Conservation (phyloP, 1,140 invertebrate species). For the Battus philenor region DNA sequence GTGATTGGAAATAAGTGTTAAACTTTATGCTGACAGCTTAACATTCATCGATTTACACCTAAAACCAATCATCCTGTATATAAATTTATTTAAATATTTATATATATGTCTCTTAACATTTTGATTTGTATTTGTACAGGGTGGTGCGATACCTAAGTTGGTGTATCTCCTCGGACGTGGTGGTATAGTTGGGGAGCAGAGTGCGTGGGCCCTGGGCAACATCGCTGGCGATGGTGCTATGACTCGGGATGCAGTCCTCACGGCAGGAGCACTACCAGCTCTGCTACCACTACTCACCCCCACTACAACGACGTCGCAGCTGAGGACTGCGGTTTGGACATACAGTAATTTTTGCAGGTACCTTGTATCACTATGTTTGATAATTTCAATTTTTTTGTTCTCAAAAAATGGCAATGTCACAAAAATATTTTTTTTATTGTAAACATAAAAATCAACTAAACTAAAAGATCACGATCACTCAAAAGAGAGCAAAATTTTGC, state of each 20-base stretch:
- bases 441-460: too few species aligned
- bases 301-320: constrained; percentile 51
- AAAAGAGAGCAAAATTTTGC: too few species aligned
- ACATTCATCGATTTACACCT: too few species aligned
- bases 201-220: constrained; percentile 98
- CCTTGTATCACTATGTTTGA: constrained; percentile 7
- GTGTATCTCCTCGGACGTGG: constrained; percentile 86
- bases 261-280: constrained; percentile 78
- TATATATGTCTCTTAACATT: too few species aligned
- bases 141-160: constrained; percentile 92
- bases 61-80: too few species aligned
- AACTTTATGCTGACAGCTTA: too few species aligned
- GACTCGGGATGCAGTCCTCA: constrained; percentile 86
- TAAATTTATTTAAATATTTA: too few species aligned
- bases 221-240: constrained; percentile 93
- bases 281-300: constrained; percentile 82
- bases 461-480: too few species aligned
- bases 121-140: constrained; percentile 39
- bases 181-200: constrained; percentile 92
- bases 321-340: constrained; percentile 89
- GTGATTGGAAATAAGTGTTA: too few species aligned
- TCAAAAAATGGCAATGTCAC: too few species aligned
- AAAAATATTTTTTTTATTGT: too few species aligned
- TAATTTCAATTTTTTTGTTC: too few species aligned
- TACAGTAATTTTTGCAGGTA: constrained; percentile 87